phyloP scores from a whole-genome alignment of 2,888 invertebrate species.

The Drosophila nr. medialis region DNA sequence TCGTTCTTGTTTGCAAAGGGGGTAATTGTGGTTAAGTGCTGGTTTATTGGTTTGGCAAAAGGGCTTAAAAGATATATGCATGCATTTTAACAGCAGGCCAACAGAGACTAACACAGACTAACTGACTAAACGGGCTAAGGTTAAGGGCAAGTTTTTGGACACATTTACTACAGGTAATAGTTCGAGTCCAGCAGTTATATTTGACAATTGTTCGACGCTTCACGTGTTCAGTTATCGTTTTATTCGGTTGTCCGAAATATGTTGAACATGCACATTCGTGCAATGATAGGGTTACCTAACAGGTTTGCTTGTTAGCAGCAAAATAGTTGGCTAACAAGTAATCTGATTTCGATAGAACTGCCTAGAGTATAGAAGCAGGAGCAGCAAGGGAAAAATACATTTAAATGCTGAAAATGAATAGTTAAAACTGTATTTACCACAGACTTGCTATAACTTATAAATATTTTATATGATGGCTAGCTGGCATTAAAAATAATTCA shows the following conservation, averaged over 20 bases:
- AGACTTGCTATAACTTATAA: neutral
- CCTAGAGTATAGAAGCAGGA: neutral
- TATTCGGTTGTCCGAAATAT: conserved; percentile 27
- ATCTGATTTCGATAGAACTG: conserved; percentile 13
- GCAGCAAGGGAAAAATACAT: neutral
- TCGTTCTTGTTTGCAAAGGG: conserved; percentile 72
- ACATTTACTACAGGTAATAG: conserved; percentile 2
- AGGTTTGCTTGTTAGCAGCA: neutral
- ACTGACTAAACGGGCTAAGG: conserved; percentile 54
- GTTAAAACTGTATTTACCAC: neutral
- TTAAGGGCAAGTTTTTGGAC: conserved; percentile 55
- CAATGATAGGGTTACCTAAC: conserved; percentile 51
- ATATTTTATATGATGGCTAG: neutral
- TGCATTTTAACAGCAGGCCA: conserved; percentile 55
- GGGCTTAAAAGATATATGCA: conserved; percentile 70
- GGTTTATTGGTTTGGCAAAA: conserved; percentile 80
- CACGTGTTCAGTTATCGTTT: conserved; percentile 20
- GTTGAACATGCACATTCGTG: conserved; percentile 56
- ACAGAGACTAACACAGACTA: conserved; percentile 28
- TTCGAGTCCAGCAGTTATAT: conserved; percentile 23
- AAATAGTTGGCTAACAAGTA: conserved; percentile 12
- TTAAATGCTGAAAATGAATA: neutral
- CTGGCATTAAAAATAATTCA: neutral
- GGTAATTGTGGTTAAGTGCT: conserved; percentile 82
- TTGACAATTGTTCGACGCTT: conserved; percentile 42